Percentiles rank a stretch among this genome's conserved stretches.
Evolutionary conservation across 2,113 vertebrate species (phyloP).

Genomic region (Ovis canadensis): DNA sequence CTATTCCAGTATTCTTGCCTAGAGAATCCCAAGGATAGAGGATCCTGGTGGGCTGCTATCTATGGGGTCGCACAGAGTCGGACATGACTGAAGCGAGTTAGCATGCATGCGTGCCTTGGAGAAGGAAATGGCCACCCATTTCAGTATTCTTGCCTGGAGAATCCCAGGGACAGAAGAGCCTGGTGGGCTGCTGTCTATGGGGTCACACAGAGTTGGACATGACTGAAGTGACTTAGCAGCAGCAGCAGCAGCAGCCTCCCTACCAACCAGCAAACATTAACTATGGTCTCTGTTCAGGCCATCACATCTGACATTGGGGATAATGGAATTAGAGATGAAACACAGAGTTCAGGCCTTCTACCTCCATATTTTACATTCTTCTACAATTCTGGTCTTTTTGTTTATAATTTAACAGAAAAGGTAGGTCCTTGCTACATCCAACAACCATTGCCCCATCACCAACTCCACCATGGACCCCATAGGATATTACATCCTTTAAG

Average conservation of each 20-base stretch:
- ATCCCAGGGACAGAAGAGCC: not conserved
- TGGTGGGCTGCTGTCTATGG: not conserved
- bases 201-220: accelerated
- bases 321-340: not conserved
- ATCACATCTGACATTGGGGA: not conserved
- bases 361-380: not conserved
- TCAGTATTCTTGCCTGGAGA: not conserved
- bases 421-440: not conserved
- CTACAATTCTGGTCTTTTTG: not conserved
- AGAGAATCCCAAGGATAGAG: not conserved
- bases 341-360: not conserved
- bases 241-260: not conserved
- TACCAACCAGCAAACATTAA: not conserved
- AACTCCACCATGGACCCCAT: not conserved
- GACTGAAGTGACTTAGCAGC: accelerated
- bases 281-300: not conserved
- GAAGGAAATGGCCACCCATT: not conserved
- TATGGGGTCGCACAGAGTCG: accelerated
- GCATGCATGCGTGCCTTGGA: not conserved
- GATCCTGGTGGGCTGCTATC: not conserved
- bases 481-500: not conserved
- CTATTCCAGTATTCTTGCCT: not conserved
- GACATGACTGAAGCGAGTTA: not conserved
- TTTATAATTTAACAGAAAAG: not conserved
- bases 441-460: accelerated